phyloP scores from a whole-genome alignment of 2,888 invertebrate genomes.

The Synergus japonicus region DNA sequence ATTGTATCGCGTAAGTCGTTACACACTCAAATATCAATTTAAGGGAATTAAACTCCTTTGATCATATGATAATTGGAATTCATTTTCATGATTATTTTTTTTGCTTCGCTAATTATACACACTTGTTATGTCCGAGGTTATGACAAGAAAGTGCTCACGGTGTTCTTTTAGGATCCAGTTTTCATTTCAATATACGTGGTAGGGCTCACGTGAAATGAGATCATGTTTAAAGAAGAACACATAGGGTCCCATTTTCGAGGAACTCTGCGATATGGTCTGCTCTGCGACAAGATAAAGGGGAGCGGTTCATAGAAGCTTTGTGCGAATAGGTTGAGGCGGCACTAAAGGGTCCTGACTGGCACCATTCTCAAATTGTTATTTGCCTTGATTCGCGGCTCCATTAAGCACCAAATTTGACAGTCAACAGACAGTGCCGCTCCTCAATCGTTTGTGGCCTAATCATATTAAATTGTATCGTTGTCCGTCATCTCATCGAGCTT shows the following conservation, averaged over 20 bases:
- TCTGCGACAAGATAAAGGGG: conserved; percentile 29
- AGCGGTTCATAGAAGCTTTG: conserved; percentile 6
- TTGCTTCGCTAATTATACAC: background rate
- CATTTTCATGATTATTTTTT: background rate
- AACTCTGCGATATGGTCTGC: conserved; percentile 1
- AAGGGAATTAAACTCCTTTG: background rate
- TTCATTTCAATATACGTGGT: conserved; percentile 42
- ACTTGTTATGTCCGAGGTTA: background rate
- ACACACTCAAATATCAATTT: background rate
- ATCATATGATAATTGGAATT: background rate
- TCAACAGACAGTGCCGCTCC: conserved; percentile 60
- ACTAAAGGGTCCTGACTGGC: background rate
- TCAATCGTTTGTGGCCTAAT: conserved; percentile 54
- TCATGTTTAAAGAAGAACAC: too few species aligned
- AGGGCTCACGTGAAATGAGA: background rate
- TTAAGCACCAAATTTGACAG: conserved; percentile 63
- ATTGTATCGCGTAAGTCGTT: background rate
- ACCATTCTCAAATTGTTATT: conserved; percentile 41
- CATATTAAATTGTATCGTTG: conserved; percentile 64
- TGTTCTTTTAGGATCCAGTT: conserved; percentile 45
- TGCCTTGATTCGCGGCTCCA: conserved; percentile 45
- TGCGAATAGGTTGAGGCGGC: background rate
- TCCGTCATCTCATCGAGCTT: conserved; percentile 27
- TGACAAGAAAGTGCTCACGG: background rate
- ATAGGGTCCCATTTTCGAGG: conserved; percentile 10